phyloP scores from a whole-genome alignment of 1,140 invertebrate species.

The Wiebesia pumilae region DNA sequence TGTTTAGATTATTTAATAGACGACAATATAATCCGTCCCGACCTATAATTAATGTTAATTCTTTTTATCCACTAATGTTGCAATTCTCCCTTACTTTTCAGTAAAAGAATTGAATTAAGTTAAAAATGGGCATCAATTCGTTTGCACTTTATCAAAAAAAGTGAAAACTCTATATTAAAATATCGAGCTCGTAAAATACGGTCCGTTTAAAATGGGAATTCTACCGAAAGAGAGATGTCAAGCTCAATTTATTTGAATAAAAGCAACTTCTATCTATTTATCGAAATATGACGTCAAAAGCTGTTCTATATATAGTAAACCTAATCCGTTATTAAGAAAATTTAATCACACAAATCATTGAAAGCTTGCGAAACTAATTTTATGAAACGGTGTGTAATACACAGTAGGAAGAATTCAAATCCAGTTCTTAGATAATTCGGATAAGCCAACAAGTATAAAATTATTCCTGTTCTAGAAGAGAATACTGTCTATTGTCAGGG shows the following conservation, averaged over 20 bases:
- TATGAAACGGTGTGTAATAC: not conserved
- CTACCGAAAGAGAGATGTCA: not conserved
- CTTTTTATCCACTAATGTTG: not conserved
- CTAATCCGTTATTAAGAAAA: not conserved
- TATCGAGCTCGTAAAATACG: not conserved
- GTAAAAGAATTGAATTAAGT: not conserved
- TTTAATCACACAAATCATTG: not conserved
- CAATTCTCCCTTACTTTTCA: not conserved
- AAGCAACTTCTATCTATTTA: conserved; percentile 15
- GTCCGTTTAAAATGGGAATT: not conserved
- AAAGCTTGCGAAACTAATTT: not conserved
- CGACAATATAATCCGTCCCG: too few relatives aligned
- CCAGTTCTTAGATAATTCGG: not conserved
- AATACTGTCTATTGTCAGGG: too few relatives aligned
- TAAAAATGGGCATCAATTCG: not conserved
- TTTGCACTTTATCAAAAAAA: not conserved
- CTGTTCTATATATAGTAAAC: not conserved
- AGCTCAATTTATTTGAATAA: conserved; percentile 22
- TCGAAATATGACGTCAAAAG: conserved; percentile 7
- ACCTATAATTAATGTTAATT: too few relatives aligned
- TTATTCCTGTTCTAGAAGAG: not conserved
- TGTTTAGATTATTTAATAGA: too few relatives aligned
- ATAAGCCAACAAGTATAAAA: not conserved
- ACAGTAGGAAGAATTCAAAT: not conserved
- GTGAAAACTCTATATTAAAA: not conserved